Evolutionary conservation across 2,797 vertebrate genomes (phyloP).

Genomic region (Gila robusta): DNA sequence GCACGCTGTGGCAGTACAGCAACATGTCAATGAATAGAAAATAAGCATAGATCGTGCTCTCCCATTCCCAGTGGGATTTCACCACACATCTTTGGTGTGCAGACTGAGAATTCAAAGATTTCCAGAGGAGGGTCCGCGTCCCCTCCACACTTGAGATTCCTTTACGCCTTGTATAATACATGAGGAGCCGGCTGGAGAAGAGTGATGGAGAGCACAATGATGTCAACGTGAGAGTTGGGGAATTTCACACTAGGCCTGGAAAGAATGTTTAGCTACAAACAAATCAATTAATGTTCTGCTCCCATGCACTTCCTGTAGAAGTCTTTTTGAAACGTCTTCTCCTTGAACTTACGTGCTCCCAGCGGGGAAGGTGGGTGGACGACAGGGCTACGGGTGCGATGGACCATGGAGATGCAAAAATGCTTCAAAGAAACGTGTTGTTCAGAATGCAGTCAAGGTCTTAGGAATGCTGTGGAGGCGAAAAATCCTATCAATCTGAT

Average conservation of each 20-base stretch:
- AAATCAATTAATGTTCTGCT: conserved; percentile 38
- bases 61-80: conserved; percentile 18
- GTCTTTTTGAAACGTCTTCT: conserved; percentile 9
- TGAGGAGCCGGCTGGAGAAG: neutral
- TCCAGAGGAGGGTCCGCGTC: neutral
- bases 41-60: conserved; percentile 4
- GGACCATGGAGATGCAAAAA: conserved; percentile 9
- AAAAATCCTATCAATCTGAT: neutral
- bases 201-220: neutral
- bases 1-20: neutral
- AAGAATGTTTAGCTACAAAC: neutral
- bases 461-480: neutral
- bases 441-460: conserved; percentile 8
- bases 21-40: conserved; percentile 33
- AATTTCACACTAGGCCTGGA: neutral
- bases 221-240: neutral
- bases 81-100: neutral
- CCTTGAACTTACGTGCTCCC: conserved; percentile 7
- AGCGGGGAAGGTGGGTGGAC: neutral
- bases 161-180: neutral
- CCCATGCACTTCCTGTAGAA: conserved; percentile 9
- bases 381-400: neutral
- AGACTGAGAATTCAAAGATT: conserved; percentile 22
- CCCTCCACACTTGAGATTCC: neutral
- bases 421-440: neutral